Conservation (phyloP, 2,888 invertebrate species). For the Silvanus unidentatus region DNA sequence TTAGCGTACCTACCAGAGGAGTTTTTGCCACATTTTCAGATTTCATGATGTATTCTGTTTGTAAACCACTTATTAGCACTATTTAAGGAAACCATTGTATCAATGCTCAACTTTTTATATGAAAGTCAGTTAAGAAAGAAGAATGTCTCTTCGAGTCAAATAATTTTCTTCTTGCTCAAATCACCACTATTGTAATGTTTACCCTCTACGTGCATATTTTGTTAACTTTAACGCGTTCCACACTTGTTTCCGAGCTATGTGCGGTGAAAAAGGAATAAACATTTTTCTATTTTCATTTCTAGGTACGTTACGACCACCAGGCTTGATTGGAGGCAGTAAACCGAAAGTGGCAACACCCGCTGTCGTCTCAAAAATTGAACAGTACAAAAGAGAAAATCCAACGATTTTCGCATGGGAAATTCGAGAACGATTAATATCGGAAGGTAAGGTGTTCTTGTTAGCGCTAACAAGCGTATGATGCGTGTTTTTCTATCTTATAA, state of each 20-base stretch:
- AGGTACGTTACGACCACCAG: conserved; percentile 85
- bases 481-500: neutral
- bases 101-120: conserved; percentile 32
- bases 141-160: conserved; percentile 24
- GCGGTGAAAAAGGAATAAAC: neutral
- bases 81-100: conserved; percentile 40
- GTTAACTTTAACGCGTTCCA: neutral
- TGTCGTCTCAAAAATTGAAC: conserved; percentile 95
- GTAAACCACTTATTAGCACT: conserved; percentile 40
- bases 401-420: conserved; percentile 99
- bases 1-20: conserved; percentile 31
- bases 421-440: conserved; percentile 89
- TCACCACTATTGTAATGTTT: neutral
- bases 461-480: conserved; percentile 1
- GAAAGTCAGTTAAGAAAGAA: conserved; percentile 20
- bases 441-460: conserved; percentile 62
- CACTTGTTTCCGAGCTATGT: neutral
- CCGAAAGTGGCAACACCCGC: conserved; percentile 97
- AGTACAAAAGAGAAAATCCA: conserved; percentile 96
- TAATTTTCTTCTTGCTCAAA: neutral
- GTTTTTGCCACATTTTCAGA: conserved; percentile 37
- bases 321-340: conserved; percentile 91
- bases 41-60: conserved; percentile 41
- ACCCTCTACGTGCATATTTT: too few species aligned
- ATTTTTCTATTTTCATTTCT: conserved; percentile 40